These are phyloP conservation scores for Horisme vitalbata DNA, from an alignment of 2,888 invertebrate genomes.

Conservation along the genomic window DNA sequence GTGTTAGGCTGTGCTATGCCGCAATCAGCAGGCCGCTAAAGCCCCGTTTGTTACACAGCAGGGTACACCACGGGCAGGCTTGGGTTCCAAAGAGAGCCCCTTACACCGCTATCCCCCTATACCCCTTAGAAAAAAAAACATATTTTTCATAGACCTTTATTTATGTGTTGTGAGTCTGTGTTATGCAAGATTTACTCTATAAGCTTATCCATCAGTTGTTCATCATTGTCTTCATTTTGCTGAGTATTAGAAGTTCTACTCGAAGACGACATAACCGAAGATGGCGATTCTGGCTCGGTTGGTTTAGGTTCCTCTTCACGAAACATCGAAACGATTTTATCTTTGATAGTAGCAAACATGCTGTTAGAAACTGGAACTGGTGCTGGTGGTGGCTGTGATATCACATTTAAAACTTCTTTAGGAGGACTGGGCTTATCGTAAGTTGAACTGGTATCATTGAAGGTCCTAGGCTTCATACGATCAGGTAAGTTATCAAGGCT, in stretches of 20 bases:
- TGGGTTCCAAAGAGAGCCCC: too few species aligned
- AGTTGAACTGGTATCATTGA: slow-evolving; percentile 38
- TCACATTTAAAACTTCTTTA: slow-evolving; percentile 26
- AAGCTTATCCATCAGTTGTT: slow-evolving; percentile 23
- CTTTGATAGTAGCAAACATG: slow-evolving; percentile 45
- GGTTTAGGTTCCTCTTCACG: slow-evolving; percentile 29
- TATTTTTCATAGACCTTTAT: background rate
- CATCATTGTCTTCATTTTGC: slow-evolving; percentile 28
- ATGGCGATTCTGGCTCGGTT: background rate
- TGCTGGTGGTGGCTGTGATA: slow-evolving; percentile 10
- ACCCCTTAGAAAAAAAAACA: background rate
- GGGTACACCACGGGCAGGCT: too few species aligned
- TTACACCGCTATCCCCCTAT: too few species aligned
- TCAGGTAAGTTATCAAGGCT: slow-evolving; percentile 30
- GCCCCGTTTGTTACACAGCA: too few species aligned
- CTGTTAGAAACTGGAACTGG: slow-evolving; percentile 28
- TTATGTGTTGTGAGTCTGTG: background rate
- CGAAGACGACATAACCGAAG: slow-evolving; percentile 11
- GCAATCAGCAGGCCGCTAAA: too few species aligned
- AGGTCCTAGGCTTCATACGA: slow-evolving; percentile 4
- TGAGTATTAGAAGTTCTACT: background rate
- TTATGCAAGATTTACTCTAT: slow-evolving; percentile 14
- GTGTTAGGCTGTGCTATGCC: too few species aligned
- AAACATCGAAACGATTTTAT: slow-evolving; percentile 50
- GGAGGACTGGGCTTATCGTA: slow-evolving; percentile 36